Conservation (phyloP, 1,140 invertebrate species). For the Aphelinus atriplicis region DNA sequence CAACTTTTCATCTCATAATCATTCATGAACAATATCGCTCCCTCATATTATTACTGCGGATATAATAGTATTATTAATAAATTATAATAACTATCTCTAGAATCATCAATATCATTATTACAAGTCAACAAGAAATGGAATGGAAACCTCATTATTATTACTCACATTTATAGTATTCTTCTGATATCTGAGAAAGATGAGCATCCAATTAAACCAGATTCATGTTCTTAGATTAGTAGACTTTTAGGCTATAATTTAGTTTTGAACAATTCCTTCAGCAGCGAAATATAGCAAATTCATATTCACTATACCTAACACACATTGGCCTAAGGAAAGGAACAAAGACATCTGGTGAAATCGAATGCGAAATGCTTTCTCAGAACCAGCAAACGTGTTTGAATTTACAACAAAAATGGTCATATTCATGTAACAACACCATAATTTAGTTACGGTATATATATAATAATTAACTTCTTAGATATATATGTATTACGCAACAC, state of each 20-base stretch:
- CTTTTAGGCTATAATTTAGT: background rate
- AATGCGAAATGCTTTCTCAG: constrained; percentile 19
- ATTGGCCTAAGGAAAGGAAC: no score
- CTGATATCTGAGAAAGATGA: background rate
- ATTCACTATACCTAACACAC: no score
- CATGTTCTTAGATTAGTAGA: constrained; percentile 9
- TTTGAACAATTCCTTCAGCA: constrained; percentile 14
- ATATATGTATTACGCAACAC: constrained; percentile 57
- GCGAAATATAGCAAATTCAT: background rate
- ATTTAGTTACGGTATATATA: constrained; percentile 54
- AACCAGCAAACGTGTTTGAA: constrained; percentile 18
- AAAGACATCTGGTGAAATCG: background rate
- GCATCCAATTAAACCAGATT: constrained; percentile 24
- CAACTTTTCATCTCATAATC: no score
- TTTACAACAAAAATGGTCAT: constrained; percentile 44
- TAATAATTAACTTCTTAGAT: constrained; percentile 58
- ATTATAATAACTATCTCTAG: constrained; percentile 44
- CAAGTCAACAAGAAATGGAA: constrained; percentile 59
- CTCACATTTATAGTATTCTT: background rate
- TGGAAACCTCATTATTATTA: constrained; percentile 40
- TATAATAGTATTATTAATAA: constrained; percentile 1
- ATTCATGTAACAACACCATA: constrained; percentile 54
- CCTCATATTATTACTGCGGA: constrained; percentile 11
- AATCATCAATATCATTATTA: constrained; percentile 49
- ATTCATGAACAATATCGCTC: no score